Evolutionary conservation across 37 sponge, comb jelly and placozoan species (phyloP), one percentile per base, ranked within the genome.

Genomic region (Aplysina aerophoba): DNA sequence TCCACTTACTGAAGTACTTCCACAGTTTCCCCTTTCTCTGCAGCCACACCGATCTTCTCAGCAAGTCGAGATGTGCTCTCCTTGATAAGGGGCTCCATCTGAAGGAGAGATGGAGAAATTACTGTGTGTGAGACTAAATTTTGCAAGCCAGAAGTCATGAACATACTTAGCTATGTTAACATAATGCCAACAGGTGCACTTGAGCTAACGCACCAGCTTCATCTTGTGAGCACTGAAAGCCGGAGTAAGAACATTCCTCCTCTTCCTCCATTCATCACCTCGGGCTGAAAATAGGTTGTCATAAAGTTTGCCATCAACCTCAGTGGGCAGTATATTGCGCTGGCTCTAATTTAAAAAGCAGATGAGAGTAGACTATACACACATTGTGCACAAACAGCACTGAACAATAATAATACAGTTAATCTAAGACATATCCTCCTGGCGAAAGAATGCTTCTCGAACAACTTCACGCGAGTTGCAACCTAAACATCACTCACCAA

Each of bases 191-290:
- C n/a, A n/a, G n/a, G n/a, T n/a, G n/a, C 50, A 44, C 3, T 44
- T 44, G 8, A 11, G 30, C 11, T 69, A 69, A 28, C 71, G 13
- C 4, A 75, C 78, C 78, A 53, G 44, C 15, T 75, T 75, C 78
- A 40, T 75, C 15, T 75, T 75, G 14, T 24, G 50, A n/a, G 44
- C 78, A 75, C 78, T 75, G 54, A 75, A 75, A 21, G 78, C 78
- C 0, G 78, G 78, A 14, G 78, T 75, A 24, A 75, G 54, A 15
- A 75, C 12, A 40, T 75, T 15, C n/a, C 78, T 36, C 15, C 78
- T 36, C 38, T 44, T 75, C 37, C 24, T 75, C 78, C 78, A 75
- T 40, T 24, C 33, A 40, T 75, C 78, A 28, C 64, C 64, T 28
- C 5, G 2, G 11, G 64, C 64, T 13, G 64, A 62, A 28, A 27